phyloP scores from a whole-genome alignment of 2,888 invertebrate species.

The Deilephila porcellus region DNA sequence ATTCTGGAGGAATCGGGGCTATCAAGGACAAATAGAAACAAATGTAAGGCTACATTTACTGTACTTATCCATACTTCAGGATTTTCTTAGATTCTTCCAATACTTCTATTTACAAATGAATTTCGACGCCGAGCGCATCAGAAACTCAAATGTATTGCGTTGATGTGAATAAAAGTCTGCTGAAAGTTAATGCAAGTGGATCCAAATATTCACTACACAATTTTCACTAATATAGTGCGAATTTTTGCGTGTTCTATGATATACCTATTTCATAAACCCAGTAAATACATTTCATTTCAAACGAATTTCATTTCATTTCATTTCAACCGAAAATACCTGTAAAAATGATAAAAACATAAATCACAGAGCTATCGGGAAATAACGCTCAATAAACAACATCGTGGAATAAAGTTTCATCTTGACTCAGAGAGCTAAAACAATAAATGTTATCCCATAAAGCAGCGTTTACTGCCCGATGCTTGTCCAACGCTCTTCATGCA shows the following conservation, averaged over 20 bases:
- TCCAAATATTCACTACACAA: too few relatives aligned
- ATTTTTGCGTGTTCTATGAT: too few relatives aligned
- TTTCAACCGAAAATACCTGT: conserved; percentile 28
- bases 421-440: conserved; percentile 72
- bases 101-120: too few relatives aligned
- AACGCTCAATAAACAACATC: conserved; percentile 61
- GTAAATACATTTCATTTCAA: neutral
- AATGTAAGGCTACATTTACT: neutral
- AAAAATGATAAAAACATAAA: conserved; percentile 44
- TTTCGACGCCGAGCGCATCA: too few relatives aligned
- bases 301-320: too few relatives aligned
- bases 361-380: conserved; percentile 43
- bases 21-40: neutral
- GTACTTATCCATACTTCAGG: too few relatives aligned
- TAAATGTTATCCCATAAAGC: conserved; percentile 79
- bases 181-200: too few relatives aligned
- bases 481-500: conserved; percentile 75
- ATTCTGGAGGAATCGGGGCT: neutral
- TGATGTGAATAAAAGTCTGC: too few relatives aligned
- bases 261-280: neutral
- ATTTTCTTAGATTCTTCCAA: too few relatives aligned
- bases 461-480: conserved; percentile 76
- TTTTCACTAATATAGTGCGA: too few relatives aligned
- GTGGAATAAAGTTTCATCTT: conserved; percentile 56
- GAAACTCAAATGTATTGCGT: too few relatives aligned